Conservation (phyloP, 2,888 invertebrate genomes). For the Tineola bisselliella region DNA sequence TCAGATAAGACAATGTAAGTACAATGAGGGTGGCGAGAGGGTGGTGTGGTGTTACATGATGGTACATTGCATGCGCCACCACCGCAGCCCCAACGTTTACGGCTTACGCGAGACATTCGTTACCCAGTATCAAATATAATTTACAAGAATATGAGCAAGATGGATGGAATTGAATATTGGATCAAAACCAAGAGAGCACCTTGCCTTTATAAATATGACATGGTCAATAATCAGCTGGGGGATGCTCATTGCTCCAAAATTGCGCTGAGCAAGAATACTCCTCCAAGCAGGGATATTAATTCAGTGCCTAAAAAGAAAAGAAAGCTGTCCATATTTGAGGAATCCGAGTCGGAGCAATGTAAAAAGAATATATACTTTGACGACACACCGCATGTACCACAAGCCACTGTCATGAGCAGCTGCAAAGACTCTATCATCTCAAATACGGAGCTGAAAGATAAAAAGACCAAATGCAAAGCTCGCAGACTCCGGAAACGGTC, state of each 20-base stretch:
- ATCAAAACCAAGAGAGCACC: slow-evolving; percentile 55
- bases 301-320: slow-evolving; percentile 40
- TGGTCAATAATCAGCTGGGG: neutral
- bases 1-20: neutral
- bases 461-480: slow-evolving; percentile 22
- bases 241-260: neutral
- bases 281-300: neutral
- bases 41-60: neutral
- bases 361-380: slow-evolving; percentile 47
- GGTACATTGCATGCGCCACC: neutral
- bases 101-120: slow-evolving; percentile 21
- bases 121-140: slow-evolving; percentile 20
- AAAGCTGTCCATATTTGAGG: slow-evolving; percentile 40
- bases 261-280: neutral
- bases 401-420: slow-evolving; percentile 26
- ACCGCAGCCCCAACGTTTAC: neutral
- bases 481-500: neutral
- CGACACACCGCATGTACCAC: slow-evolving; percentile 28
- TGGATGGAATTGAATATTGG: slow-evolving; percentile 62
- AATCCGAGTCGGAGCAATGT: slow-evolving; percentile 35
- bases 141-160: slow-evolving; percentile 34
- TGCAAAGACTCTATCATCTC: slow-evolving; percentile 37
- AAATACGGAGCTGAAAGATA: slow-evolving; percentile 49
- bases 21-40: neutral
- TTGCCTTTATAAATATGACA: slow-evolving; percentile 30